A percentile compares a stretch with the other conserved stretches of the same genome.
These are phyloP conservation scores for Acanthosepion pharaonis DNA, from an alignment of 2,888 invertebrate genomes.

Conservation along the genomic window DNA sequence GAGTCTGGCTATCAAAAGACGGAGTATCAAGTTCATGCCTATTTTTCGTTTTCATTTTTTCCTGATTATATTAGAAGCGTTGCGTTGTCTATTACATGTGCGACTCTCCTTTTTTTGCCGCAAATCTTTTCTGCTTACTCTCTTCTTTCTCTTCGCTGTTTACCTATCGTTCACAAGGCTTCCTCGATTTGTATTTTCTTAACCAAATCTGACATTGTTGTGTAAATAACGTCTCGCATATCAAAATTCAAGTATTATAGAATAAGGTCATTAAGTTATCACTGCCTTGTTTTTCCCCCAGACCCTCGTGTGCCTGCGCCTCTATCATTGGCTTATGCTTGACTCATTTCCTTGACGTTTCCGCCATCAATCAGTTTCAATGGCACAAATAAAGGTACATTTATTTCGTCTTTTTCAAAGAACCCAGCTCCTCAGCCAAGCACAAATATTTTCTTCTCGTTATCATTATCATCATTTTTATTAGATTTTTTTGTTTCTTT, in stretches of 20 bases:
- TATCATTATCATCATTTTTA: not conserved
- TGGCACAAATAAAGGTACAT: not conserved
- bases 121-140: not conserved
- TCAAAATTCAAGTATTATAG: not conserved
- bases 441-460: not conserved
- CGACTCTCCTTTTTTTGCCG: not conserved
- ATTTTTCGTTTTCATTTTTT: no score
- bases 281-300: not conserved
- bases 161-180: not conserved
- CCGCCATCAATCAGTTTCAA: not conserved
- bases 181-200: not conserved
- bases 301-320: not conserved
- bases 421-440: not conserved
- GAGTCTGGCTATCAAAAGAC: no score
- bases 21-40: no score
- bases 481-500: no score
- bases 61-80: not conserved
- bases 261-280: not conserved
- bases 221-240: conserved; percentile 33
- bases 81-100: not conserved
- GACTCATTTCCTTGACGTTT: not conserved
- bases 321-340: not conserved
- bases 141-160: not conserved
- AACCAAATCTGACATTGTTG: not conserved
- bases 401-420: not conserved